These are phyloP conservation scores for Druon quercuslanigerum DNA, from an alignment of 1,140 invertebrate genomes.

Conservation along the genomic window DNA sequence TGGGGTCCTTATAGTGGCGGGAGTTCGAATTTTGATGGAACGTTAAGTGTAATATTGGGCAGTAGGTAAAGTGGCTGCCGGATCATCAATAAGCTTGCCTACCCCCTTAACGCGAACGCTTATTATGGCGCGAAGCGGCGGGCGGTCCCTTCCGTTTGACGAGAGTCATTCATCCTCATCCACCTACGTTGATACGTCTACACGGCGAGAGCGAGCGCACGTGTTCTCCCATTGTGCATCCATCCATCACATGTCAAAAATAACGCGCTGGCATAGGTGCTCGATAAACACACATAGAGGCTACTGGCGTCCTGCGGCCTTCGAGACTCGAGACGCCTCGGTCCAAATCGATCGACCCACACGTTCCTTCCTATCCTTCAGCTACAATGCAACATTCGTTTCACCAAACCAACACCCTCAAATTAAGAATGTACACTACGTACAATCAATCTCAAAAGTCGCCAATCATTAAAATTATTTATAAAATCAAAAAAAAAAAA, in stretches of 20 bases:
- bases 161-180: constrained; percentile 75
- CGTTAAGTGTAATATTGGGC: constrained; percentile 52
- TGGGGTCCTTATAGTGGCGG: no score
- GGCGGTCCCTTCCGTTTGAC: constrained; percentile 75
- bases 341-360: constrained; percentile 36
- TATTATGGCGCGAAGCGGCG: constrained; percentile 73
- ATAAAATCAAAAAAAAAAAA: no score
- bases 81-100: constrained; percentile 67
- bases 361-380: background rate
- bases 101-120: constrained; percentile 64
- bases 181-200: constrained; percentile 71
- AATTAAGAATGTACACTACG: no score
- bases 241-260: constrained; percentile 71
- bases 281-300: constrained; percentile 35
- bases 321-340: constrained; percentile 39
- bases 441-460: no score
- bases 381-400: background rate
- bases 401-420: no score
- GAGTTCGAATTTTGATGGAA: background rate
- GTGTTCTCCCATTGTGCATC: constrained; percentile 68
- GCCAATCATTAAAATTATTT: no score
- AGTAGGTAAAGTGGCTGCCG: constrained; percentile 64
- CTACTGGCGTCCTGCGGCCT: constrained; percentile 34
- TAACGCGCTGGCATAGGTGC: constrained; percentile 39
- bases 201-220: constrained; percentile 58